Evolutionary conservation across 2,888 invertebrate genomes (phyloP).

Genomic region (Stegophylla sp.): DNA sequence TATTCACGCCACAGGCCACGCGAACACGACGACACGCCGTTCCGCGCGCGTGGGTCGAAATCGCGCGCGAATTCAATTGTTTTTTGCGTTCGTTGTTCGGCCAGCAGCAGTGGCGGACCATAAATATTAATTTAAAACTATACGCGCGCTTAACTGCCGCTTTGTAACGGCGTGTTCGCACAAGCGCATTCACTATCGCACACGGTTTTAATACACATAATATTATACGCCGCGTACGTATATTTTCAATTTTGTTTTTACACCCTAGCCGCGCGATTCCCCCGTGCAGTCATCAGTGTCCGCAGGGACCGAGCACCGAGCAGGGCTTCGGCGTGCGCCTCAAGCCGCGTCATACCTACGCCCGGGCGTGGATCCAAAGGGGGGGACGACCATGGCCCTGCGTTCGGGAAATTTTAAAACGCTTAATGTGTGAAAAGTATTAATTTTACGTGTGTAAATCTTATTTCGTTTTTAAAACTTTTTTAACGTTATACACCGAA

Average conservation of each 20-base stretch:
- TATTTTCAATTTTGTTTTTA: constrained; percentile 50
- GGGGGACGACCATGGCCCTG: no score
- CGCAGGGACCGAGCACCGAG: not conserved
- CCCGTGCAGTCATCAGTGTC: not conserved
- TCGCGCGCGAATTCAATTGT: constrained; percentile 14
- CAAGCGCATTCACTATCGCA: not conserved
- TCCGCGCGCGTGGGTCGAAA: no score
- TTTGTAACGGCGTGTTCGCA: not conserved
- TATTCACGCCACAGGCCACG: no score
- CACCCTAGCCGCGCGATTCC: constrained; percentile 26
- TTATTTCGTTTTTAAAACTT: no score
- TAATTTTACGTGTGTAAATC: no score
- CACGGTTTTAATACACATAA: not conserved
- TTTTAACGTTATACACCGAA: no score
- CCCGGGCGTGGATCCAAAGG: no score
- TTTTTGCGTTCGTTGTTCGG: not conserved
- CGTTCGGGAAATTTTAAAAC: no score
- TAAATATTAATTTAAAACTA: constrained; percentile 46
- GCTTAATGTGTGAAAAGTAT: no score
- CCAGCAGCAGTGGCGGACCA: constrained; percentile 12
- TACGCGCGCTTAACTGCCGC: constrained; percentile 12
- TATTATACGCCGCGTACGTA: not conserved
- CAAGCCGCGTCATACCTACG: not conserved
- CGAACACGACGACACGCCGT: no score
- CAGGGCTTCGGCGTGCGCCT: not conserved